Base-by-base conservation (phyloP, 2,797 vertebrate species). In the Falco concolor region DNA sequence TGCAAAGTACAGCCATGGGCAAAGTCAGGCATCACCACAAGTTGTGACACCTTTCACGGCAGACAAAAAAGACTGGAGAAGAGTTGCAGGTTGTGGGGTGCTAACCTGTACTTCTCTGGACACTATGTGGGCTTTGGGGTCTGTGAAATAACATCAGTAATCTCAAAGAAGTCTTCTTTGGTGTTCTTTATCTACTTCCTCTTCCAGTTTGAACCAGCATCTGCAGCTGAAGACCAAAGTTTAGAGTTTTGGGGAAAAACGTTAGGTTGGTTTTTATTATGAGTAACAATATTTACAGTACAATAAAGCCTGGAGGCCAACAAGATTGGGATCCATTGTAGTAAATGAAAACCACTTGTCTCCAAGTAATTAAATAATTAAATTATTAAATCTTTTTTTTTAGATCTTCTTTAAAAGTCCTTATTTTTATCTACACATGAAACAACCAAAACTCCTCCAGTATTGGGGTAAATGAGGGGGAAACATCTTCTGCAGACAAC, bases 281-380 rank as follows among this genome's bases (percentile, higher is more conserved):
- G 87, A 96, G 83, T 95, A 94, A 96, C 91, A 96, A 96, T 94
- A 95, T 96, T 95, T 97, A 96, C 70, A 61, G 83, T 93, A 94
- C 90, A 96, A 95, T 90, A 95, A 89, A 87, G 83, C 93, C 94
- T 95, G 57, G 77, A 93, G 91, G 91, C 90, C 91, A 95, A 90
- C 67, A 96, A 96, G 86, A 89, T 83, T 94, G 94, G 75, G 84
- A 94, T 94, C 84, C 93, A 95, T 93, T 96, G 94, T 95, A 89
- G 86, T 95, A 95, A 92, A 95, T 91, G 78, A 68, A 91, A 92
- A 96, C 86, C 90, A 89, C 95, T 96, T 97, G 96, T 96, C 93
- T 96, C 72, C 23, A 30, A 45, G 87, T 79, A 94, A 96, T 96
- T 96, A 97, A 96, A 96, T 96, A 22, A 96, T 97, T 94, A 90